A percentile compares a stretch with the other conserved stretches of the same genome.
phyloP scores from a whole-genome alignment of 2,797 vertebrate species.

The Eulemur albifrons region DNA sequence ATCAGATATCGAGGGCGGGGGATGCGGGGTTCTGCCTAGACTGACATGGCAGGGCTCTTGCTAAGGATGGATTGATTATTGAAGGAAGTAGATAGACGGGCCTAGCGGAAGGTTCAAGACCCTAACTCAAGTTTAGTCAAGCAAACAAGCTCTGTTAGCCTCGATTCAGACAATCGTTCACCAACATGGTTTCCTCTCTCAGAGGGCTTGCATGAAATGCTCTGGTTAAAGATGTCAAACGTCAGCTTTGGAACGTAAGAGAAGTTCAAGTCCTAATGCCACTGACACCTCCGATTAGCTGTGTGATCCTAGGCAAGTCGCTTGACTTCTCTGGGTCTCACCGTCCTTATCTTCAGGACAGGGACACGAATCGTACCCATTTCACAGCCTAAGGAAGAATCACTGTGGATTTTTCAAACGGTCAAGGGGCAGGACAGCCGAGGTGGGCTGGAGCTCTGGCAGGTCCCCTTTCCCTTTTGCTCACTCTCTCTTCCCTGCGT shows the following conservation, averaged over 20 bases:
- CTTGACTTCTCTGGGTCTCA: background rate
- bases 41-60: background rate
- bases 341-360: background rate
- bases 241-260: background rate
- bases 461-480: background rate
- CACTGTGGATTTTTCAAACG: background rate
- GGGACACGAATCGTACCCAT: fast-evolving
- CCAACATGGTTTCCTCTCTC: fast-evolving
- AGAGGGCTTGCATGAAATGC: background rate
- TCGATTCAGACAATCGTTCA: background rate
- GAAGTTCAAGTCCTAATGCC: background rate
- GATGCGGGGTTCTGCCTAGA: too few relatives aligned
- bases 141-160: background rate
- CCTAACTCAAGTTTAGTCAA: background rate
- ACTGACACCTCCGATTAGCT: background rate
- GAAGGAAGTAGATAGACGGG: background rate
- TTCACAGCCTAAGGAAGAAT: background rate
- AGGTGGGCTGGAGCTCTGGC: background rate
- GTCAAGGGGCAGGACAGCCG: fast-evolving
- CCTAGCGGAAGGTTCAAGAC: background rate
- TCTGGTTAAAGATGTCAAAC: background rate
- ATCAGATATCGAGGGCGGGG: background rate
- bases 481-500: conserved; percentile 49
- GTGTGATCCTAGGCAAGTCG: background rate
- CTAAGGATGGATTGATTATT: background rate